Conservation (phyloP, 2,888 invertebrate genomes). For the Melieria omissa region DNA sequence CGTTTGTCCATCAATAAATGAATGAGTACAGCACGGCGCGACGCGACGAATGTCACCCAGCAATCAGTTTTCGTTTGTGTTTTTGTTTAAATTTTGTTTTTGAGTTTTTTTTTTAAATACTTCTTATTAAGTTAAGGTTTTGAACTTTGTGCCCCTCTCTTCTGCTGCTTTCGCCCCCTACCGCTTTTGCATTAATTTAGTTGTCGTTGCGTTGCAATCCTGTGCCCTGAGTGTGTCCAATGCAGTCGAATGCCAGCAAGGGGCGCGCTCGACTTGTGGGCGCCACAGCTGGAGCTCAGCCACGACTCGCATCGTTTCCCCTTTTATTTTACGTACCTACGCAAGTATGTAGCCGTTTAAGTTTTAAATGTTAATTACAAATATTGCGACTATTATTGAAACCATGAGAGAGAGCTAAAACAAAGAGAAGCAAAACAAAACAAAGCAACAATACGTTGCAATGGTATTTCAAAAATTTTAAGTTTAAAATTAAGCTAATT, state of each 20-base stretch:
- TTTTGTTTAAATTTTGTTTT: background rate
- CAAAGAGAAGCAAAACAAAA: constrained; percentile 1
- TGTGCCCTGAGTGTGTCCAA: no score
- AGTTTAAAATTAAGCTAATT: constrained; percentile 35
- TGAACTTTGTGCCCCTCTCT: no score
- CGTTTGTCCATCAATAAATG: constrained; percentile 62
- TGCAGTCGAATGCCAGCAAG: no score
- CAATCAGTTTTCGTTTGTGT: constrained; percentile 18
- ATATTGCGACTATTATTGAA: background rate
- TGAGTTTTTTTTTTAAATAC: no score
- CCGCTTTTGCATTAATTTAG: no score
- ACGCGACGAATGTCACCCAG: constrained; percentile 7
- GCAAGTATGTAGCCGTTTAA: constrained; percentile 18
- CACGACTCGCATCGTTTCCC: no score
- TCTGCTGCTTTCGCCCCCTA: no score
- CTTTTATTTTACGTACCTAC: no score
- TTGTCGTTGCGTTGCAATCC: no score
- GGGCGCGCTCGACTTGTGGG: no score
- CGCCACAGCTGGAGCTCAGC: no score
- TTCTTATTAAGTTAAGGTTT: no score
- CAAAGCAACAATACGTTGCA: background rate
- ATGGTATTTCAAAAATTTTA: constrained; percentile 30
- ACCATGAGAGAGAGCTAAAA: constrained; percentile 9
- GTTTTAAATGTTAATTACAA: constrained; percentile 19
- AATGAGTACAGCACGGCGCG: constrained; percentile 25